Conservation (phyloP, 2,888 invertebrate species). For the Panzeria rudis region DNA sequence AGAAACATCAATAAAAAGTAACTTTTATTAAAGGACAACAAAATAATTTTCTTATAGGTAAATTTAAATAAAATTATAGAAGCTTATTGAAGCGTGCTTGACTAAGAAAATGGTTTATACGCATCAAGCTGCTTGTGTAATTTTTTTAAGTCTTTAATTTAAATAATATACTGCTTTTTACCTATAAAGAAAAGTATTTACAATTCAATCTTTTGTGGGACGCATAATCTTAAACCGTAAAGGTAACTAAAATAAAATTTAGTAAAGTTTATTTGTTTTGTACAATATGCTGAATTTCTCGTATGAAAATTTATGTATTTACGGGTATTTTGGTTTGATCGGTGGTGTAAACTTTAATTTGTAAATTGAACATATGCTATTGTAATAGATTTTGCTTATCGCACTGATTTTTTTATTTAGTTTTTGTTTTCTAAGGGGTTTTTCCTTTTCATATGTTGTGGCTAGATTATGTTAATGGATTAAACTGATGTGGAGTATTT, state of each 20-base stretch:
- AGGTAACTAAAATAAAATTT: not conserved
- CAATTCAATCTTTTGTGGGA: too few species aligned
- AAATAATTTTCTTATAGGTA: too few species aligned
- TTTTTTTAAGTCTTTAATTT: not conserved
- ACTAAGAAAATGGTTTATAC: too few species aligned
- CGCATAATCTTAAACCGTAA: not conserved
- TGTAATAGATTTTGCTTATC: not conserved
- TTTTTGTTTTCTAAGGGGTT: not conserved
- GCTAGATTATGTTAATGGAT: too few species aligned
- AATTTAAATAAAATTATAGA: too few species aligned
- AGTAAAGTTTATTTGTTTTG: not conserved
- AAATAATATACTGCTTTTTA: not conserved
- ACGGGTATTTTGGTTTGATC: not conserved
- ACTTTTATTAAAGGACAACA: too few species aligned
- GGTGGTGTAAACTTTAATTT: conserved; percentile 30
- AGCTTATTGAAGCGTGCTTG: too few species aligned
- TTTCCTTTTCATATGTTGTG: not conserved
- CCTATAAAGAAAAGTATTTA: too few species aligned
- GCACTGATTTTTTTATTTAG: not conserved
- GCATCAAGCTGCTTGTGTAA: too few species aligned
- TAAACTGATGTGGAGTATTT: too few species aligned
- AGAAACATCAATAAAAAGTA: too few species aligned
- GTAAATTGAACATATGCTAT: conserved; percentile 16
- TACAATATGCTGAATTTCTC: not conserved
- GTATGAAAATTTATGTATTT: not conserved